Evolutionary conservation across 1,140 invertebrate genomes (phyloP).

Genomic region (Atta texana): DNA sequence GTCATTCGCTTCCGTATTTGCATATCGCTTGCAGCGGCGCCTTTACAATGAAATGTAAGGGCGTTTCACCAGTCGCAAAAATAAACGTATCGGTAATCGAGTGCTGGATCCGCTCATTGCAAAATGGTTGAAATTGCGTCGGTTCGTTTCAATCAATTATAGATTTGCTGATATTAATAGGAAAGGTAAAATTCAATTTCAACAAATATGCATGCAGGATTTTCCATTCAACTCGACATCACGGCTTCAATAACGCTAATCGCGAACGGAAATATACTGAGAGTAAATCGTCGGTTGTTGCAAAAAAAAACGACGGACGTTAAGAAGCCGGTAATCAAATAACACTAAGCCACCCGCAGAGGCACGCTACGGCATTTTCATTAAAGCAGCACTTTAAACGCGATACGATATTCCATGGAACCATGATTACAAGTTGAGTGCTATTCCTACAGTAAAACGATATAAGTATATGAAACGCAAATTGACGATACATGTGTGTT

Average conservation of each 20-base stretch:
- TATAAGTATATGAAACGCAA: conserved; percentile 1
- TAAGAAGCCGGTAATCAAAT: conserved; percentile 66
- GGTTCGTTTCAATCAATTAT: conserved; percentile 26
- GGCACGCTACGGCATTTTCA: conserved; percentile 58
- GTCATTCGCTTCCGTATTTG: conserved; percentile 49
- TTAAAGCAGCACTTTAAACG: conserved; percentile 67
- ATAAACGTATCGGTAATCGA: conserved; percentile 42
- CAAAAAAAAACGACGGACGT: neutral
- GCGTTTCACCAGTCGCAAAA: conserved; percentile 17
- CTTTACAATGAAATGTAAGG: conserved; percentile 40
- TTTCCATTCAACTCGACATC: conserved; percentile 15
- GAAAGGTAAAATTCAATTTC: conserved; percentile 13
- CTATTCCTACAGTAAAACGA: conserved; percentile 25
- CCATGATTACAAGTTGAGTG: conserved; percentile 33
- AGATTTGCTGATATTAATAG: neutral
- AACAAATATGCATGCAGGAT: neutral
- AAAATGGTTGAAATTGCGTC: neutral
- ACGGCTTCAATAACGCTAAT: conserved; percentile 8
- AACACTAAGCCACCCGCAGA: conserved; percentile 61
- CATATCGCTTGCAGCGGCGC: neutral
- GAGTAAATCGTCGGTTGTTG: conserved; percentile 49
- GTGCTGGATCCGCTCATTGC: neutral
- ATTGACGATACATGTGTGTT: conserved; percentile 30
- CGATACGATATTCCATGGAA: conserved; percentile 60
- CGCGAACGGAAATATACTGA: neutral